Percentiles rank a stretch among this genome's conserved stretches.
Evolutionary conservation across 2,113 vertebrate genomes (phyloP).

Genomic region (Neolamprologus cancellatus): DNA sequence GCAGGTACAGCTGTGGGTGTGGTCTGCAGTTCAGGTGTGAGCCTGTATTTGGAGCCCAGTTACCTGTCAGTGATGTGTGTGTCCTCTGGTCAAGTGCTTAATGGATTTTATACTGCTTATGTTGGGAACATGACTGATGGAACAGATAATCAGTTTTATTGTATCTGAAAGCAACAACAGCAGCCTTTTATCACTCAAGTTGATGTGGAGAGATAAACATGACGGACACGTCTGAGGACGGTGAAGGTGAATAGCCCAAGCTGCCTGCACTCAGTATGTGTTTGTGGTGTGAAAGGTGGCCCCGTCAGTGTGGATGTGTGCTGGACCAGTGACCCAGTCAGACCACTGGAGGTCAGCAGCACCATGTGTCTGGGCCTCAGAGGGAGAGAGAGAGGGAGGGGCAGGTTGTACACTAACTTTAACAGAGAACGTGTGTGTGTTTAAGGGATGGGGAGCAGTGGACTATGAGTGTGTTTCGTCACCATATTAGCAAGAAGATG

Average conservation of each 20-base stretch:
- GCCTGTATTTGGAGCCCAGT: neutral
- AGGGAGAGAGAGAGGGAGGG: neutral
- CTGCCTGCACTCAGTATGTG: neutral
- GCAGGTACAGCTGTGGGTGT: neutral
- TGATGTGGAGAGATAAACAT: neutral
- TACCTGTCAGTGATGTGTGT: neutral
- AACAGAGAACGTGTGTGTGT: neutral
- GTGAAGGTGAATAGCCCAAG: neutral
- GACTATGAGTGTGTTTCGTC: neutral
- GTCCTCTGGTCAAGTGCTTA: neutral
- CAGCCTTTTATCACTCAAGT: neutral
- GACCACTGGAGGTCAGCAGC: constrained; percentile 73
- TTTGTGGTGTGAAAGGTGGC: neutral
- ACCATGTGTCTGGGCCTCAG: constrained; percentile 1
- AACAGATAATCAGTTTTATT: neutral
- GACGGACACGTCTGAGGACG: neutral
- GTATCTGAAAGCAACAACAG: neutral
- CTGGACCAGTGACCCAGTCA: constrained; percentile 18
- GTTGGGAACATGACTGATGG: neutral
- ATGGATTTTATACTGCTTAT: neutral
- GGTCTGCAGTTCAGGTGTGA: neutral
- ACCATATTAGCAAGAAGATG: neutral
- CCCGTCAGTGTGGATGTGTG: neutral
- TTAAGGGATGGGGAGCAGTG: neutral
- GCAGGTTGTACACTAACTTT: neutral